Evolutionary conservation across 2,113 vertebrate genomes (phyloP).

Genomic region (Halichoerus grypus): DNA sequence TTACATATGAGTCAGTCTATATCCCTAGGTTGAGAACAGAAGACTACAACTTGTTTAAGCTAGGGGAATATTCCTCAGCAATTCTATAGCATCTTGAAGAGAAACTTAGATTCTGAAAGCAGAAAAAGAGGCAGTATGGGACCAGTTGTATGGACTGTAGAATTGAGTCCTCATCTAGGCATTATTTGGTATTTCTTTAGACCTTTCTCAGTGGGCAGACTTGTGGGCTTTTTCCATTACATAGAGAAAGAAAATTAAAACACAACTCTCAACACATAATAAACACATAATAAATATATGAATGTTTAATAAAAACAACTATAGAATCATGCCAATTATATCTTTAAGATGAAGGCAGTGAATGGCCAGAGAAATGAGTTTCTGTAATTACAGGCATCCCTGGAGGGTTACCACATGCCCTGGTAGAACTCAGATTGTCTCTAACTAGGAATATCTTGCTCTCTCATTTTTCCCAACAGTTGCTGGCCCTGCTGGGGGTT

Average conservation of each 20-base stretch:
- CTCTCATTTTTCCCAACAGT: conserved; percentile 17
- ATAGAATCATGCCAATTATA: background rate
- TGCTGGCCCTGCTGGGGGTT: conserved; percentile 18
- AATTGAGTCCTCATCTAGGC: background rate
- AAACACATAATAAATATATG: background rate
- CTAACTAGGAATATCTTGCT: conserved; percentile 6
- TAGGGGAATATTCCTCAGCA: background rate
- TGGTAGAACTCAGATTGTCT: background rate
- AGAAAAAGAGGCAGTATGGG: background rate
- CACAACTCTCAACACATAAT: background rate
- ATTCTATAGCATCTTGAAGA: background rate
- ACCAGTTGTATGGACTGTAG: background rate
- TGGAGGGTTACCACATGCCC: background rate
- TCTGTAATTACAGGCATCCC: conserved; percentile 40
- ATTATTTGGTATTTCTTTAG: background rate
- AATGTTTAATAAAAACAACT: conserved; percentile 52
- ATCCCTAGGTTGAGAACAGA: conserved; percentile 52
- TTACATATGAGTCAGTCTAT: conserved; percentile 34
- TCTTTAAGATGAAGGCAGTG: background rate
- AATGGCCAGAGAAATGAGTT: conserved; percentile 43
- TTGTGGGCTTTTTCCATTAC: conserved; percentile 4
- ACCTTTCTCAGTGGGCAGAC: background rate
- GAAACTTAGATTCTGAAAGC: background rate
- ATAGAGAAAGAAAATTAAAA: conserved; percentile 44
- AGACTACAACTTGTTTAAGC: conserved; percentile 13